phyloP scores from a whole-genome alignment of 2,888 invertebrate genomes.

The Rhagium mordax region DNA sequence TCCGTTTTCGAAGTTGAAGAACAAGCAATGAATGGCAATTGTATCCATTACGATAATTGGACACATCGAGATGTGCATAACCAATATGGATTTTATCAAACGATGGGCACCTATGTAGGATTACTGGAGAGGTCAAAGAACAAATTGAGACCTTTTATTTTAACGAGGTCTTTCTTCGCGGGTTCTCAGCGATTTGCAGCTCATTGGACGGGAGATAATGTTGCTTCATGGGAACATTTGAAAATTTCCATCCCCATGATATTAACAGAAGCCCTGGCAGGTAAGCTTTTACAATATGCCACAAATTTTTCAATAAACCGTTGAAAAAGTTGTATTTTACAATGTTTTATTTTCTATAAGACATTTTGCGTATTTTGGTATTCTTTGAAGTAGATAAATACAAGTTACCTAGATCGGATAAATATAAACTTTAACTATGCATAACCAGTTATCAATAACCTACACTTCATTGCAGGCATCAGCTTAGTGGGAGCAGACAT shows the following conservation, averaged over 20 bases:
- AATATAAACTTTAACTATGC: no score
- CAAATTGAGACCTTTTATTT: slow-evolving; percentile 87
- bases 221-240: slow-evolving; percentile 92
- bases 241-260: slow-evolving; percentile 91
- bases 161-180: slow-evolving; percentile 89
- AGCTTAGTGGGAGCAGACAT: slow-evolving; percentile 95
- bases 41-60: slow-evolving; percentile 81
- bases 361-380: no score
- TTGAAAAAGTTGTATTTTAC: no score
- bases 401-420: no score
- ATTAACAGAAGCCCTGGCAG: slow-evolving; percentile 69
- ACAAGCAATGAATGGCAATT: slow-evolving; percentile 25
- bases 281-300: slow-evolving; percentile 11
- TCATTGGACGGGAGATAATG: slow-evolving; percentile 98
- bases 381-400: no score
- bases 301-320: no score
- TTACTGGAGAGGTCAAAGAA: slow-evolving; percentile 73
- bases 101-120: slow-evolving; percentile 75
- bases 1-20: slow-evolving; percentile 94
- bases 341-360: no score
- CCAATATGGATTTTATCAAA: slow-evolving; percentile 82
- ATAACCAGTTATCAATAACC: no score
- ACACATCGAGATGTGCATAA: slow-evolving; percentile 94
- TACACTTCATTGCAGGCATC: slow-evolving; percentile 79
- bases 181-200: slow-evolving; percentile 91